These are phyloP conservation scores for Mus spretus DNA, from an alignment of 2,797 vertebrate species.

Conservation along the genomic window DNA sequence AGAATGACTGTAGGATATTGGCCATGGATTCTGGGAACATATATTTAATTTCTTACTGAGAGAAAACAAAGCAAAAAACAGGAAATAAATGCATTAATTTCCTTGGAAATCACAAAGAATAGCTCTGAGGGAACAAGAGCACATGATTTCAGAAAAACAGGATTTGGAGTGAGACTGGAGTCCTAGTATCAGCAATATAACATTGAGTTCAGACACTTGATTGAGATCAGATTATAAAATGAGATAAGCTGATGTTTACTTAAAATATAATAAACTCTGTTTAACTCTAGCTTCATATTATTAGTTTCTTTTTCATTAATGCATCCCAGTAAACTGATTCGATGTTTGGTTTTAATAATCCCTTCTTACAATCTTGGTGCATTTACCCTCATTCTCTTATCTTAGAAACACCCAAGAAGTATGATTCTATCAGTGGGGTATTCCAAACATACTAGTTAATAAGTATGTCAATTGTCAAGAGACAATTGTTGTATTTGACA, in stretches of 20 bases:
- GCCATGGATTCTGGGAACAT: too few relatives aligned
- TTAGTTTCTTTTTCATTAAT: neutral
- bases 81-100: neutral
- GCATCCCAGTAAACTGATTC: neutral
- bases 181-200: neutral
- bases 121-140: neutral
- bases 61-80: neutral
- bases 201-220: neutral
- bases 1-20: neutral
- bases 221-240: neutral
- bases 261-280: neutral
- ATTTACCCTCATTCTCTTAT: neutral
- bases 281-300: neutral
- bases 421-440: neutral
- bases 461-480: neutral
- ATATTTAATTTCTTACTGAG: neutral
- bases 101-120: neutral
- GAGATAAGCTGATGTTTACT: neutral
- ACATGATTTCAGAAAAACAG: neutral
- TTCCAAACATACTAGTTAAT: constrained; percentile 2
- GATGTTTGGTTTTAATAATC: neutral
- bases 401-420: neutral
- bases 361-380: neutral
- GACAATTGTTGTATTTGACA: neutral
- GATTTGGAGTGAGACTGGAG: neutral